These are phyloP conservation scores for Marcusenius ussheri DNA, from an alignment of 2,113 vertebrate species.

Conservation along the genomic window DNA sequence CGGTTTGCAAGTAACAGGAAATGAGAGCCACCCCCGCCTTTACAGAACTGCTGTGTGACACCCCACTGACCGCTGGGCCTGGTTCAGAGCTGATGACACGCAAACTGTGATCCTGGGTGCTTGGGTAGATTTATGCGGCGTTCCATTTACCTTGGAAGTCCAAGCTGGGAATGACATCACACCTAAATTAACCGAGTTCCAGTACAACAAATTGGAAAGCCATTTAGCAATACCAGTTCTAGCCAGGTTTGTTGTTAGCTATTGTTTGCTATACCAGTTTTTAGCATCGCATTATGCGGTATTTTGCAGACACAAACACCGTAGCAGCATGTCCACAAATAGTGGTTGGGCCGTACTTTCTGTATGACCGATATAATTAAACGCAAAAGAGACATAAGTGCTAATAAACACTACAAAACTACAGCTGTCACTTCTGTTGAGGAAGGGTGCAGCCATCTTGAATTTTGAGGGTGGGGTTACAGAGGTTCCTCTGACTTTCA, in stretches of 20 bases:
- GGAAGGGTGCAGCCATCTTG: neutral
- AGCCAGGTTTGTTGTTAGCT: neutral
- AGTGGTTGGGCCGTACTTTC: neutral
- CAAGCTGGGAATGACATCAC: neutral
- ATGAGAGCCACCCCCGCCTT: neutral
- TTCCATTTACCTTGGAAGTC: neutral
- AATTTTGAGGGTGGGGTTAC: neutral
- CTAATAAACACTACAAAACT: neutral
- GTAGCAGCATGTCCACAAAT: neutral
- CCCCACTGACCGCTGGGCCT: neutral
- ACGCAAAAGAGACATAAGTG: neutral
- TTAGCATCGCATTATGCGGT: neutral
- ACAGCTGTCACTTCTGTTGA: neutral
- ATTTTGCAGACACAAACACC: neutral
- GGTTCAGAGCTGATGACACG: neutral
- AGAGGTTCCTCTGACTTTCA: neutral
- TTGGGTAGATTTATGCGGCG: neutral
- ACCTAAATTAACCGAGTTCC: neutral
- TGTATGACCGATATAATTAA: neutral
- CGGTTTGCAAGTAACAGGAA: neutral
- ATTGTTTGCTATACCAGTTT: neutral
- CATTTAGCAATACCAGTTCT: neutral
- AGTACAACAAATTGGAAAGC: too few relatives aligned
- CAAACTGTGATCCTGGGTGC: neutral
- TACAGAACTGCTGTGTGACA: neutral